These are phyloP conservation scores for Hippasteria phrygiana DNA, from an alignment of 53 echinoderm and acorn worm species.

Conservation along the genomic window DNA sequence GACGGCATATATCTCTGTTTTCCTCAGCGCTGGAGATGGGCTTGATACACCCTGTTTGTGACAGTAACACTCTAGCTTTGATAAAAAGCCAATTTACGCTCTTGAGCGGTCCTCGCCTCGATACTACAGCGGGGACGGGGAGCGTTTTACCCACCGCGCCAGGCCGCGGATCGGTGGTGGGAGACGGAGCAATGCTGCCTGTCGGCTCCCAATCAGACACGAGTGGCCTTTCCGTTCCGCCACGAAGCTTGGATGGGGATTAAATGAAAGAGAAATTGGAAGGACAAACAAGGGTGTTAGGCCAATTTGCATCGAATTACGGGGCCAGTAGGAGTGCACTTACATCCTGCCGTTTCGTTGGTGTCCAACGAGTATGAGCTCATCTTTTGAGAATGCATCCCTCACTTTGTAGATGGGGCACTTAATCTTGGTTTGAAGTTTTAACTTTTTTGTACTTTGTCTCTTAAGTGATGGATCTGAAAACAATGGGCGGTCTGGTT, in stretches of 20 bases:
- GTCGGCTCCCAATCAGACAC: constrained; percentile 34
- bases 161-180: not conserved
- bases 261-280: constrained; percentile 66
- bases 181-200: constrained; percentile 44
- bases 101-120: constrained; percentile 41
- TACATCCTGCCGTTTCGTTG: not conserved
- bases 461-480: no score
- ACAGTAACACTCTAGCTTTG: constrained; percentile 65
- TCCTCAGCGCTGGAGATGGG: not conserved
- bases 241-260: constrained; percentile 50
- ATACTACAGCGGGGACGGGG: not conserved
- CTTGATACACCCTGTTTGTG: constrained; percentile 8
- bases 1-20: not conserved
- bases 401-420: not conserved
- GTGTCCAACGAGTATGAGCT: not conserved
- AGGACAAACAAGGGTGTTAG: constrained; percentile 52
- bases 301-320: constrained; percentile 62
- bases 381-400: not conserved
- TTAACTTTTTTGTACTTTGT: no score
- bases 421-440: not conserved
- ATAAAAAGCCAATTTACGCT: constrained; percentile 65
- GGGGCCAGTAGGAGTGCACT: constrained; percentile 21
- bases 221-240: constrained; percentile 50
- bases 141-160: not conserved
- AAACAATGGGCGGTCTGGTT: no score